Percentiles rank a stretch among this genome's conserved stretches.
phyloP scores from a whole-genome alignment of 2,113 vertebrate genomes.

The Serilophus lunatus region DNA sequence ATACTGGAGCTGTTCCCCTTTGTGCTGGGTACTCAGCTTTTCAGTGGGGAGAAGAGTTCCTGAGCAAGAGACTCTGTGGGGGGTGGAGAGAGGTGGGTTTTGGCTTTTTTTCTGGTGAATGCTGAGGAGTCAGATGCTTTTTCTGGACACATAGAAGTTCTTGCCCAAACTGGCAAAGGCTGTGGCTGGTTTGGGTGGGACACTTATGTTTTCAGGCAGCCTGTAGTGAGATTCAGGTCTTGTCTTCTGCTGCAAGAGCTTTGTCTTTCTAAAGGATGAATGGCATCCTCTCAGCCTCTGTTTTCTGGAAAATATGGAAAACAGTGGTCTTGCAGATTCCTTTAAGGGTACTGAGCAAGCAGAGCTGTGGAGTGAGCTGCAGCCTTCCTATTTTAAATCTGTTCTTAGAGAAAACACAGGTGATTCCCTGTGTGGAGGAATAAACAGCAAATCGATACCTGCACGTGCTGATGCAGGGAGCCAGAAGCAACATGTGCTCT shows the following conservation, averaged over 20 bases:
- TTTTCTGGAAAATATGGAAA: neutral
- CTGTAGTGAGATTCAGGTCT: neutral
- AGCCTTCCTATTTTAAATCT: neutral
- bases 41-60: neutral
- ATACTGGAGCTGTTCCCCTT: neutral
- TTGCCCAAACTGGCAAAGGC: neutral
- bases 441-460: neutral
- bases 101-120: neutral
- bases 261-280: neutral
- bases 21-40: neutral
- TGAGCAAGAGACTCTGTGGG: neutral
- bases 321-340: neutral
- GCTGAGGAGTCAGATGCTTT: neutral
- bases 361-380: neutral
- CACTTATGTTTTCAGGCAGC: neutral
- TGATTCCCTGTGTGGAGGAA: neutral
- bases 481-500: neutral
- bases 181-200: neutral
- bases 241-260: neutral
- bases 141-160: neutral
- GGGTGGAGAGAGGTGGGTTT: neutral
- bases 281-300: neutral
- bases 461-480: neutral
- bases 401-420: neutral
- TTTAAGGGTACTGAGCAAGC: accelerated